A percentile compares a stretch with the other conserved stretches of the same genome.
Evolutionary conservation across 2,797 vertebrate species (phyloP).

Genomic region (Tiaroga cobitis): DNA sequence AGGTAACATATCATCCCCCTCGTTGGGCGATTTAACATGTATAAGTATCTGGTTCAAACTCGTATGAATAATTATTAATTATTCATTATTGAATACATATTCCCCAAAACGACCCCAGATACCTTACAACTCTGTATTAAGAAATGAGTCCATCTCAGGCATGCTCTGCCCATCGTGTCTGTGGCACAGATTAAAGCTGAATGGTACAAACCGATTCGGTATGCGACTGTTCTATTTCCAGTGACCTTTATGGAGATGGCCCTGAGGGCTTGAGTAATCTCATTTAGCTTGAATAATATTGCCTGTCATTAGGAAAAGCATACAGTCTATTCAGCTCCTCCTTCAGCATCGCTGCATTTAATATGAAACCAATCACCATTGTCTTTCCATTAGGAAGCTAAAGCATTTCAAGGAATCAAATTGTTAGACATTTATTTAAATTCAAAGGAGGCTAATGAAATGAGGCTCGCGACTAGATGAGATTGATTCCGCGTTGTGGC

Average conservation of each 20-base stretch:
- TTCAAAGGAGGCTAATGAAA: slow-evolving; percentile 17
- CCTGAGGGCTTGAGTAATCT: slow-evolving; percentile 68
- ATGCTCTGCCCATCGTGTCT: not conserved
- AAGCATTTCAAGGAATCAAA: slow-evolving; percentile 10
- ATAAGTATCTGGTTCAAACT: no score
- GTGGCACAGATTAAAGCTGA: slow-evolving; percentile 40
- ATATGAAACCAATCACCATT: slow-evolving; percentile 73
- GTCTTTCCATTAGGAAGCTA: slow-evolving; percentile 55
- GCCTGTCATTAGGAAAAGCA: slow-evolving; percentile 71
- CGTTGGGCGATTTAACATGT: no score
- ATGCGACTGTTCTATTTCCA: slow-evolving; percentile 66
- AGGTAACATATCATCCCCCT: no score
- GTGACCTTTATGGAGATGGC: slow-evolving; percentile 70
- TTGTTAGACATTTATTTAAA: slow-evolving; percentile 5
- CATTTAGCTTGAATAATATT: slow-evolving; percentile 76
- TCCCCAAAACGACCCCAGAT: no score
- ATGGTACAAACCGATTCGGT: slow-evolving; percentile 49
- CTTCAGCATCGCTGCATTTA: slow-evolving; percentile 66
- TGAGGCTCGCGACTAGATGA: not conserved
- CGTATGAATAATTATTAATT: no score
- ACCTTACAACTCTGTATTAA: no score
- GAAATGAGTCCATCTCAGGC: slow-evolving; percentile 12
- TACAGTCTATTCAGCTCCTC: slow-evolving; percentile 63
- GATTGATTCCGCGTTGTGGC: slow-evolving; percentile 8
- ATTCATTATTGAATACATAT: no score